These are phyloP conservation scores for Chymomyza procnemis DNA, from an alignment of 2,888 invertebrate genomes.

Conservation along the genomic window DNA sequence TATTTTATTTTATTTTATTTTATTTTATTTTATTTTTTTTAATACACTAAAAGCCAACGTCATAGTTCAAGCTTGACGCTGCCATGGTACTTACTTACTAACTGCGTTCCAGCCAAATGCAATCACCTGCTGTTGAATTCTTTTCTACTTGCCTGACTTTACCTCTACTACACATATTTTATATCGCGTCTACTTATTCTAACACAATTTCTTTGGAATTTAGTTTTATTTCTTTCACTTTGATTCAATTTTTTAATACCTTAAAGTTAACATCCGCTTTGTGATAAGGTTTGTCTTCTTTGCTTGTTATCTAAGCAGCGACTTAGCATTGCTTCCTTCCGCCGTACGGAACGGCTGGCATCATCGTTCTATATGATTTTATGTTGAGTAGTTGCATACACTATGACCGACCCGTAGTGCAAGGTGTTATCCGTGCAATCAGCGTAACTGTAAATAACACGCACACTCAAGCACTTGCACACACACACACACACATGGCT, in stretches of 20 bases:
- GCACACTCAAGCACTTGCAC: conserved; percentile 27
- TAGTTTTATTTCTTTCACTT: conserved; percentile 57
- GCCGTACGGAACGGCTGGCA: neutral
- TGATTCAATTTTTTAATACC: conserved; percentile 72
- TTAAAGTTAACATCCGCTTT: conserved; percentile 69
- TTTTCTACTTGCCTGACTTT: conserved; percentile 15
- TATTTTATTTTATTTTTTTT: no score
- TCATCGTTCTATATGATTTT: neutral
- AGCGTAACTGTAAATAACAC: conserved; percentile 66
- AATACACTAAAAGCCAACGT: conserved; percentile 67
- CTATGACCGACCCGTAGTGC: conserved; percentile 13
- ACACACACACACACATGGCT: neutral
- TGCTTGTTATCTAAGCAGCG: neutral
- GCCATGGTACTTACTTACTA: conserved; percentile 53
- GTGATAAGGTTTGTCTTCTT: conserved; percentile 37
- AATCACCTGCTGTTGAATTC: conserved; percentile 46
- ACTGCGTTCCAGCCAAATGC: conserved; percentile 33
- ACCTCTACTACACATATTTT: neutral
- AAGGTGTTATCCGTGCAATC: conserved; percentile 66
- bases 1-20: no score
- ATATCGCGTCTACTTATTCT: neutral
- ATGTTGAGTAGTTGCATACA: neutral
- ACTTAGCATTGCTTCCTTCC: neutral
- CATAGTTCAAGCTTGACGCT: conserved; percentile 54
- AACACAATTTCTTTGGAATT: neutral